phyloP scores from a whole-genome alignment of 1,140 invertebrate genomes.

The Tetragonula clypearis region DNA sequence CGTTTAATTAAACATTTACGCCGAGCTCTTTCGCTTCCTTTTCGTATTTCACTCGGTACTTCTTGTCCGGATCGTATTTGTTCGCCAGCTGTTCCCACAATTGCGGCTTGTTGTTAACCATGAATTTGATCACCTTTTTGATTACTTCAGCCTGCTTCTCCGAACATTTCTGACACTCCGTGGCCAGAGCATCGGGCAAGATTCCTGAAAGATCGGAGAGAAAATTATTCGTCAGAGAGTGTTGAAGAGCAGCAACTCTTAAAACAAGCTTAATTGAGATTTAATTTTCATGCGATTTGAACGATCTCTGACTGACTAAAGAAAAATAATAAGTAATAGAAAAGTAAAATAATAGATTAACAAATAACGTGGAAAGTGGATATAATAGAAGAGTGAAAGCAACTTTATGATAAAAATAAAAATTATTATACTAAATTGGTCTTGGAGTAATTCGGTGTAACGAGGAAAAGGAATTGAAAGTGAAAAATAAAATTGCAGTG shows the following conservation, averaged over 20 bases:
- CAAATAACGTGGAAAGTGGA: too few species aligned
- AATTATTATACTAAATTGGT: too few species aligned
- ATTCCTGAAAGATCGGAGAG: constrained; percentile 71
- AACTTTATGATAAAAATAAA: too few species aligned
- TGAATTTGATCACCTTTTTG: constrained; percentile 81
- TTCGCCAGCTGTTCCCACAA: constrained; percentile 83
- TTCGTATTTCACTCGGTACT: constrained; percentile 83
- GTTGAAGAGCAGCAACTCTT: neutral
- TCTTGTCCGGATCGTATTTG: constrained; percentile 85
- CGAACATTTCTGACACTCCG: constrained; percentile 85
- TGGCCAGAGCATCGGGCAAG: constrained; percentile 84
- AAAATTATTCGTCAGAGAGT: neutral
- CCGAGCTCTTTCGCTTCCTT: constrained; percentile 77
- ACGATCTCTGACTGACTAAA: too few species aligned
- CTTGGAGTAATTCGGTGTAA: too few species aligned
- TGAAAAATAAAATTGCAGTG: too few species aligned
- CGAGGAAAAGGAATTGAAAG: too few species aligned
- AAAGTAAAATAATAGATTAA: too few species aligned
- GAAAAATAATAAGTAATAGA: too few species aligned
- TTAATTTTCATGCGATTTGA: too few species aligned
- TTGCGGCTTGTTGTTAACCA: constrained; percentile 83
- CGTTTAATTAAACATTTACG: constrained; percentile 3
- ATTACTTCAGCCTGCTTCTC: constrained; percentile 82
- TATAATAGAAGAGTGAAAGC: too few species aligned
- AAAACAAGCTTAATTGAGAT: too few species aligned